These are phyloP conservation scores for Chydorus sphaericus DNA, from an alignment of 2,888 invertebrate genomes.

Conservation along the genomic window DNA sequence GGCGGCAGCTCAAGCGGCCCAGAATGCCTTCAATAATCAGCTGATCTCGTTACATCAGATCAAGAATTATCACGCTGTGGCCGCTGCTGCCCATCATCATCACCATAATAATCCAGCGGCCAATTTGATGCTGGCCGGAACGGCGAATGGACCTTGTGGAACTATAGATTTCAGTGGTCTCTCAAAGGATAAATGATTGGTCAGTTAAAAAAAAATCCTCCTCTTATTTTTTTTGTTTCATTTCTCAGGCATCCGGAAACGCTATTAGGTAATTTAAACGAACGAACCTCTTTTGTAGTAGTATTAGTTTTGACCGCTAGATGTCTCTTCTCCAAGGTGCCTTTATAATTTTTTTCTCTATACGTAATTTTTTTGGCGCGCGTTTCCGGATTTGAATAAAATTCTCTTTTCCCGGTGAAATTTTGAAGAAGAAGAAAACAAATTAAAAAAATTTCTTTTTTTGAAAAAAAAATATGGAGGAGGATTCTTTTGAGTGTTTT, in stretches of 20 bases:
- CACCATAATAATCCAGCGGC: no score
- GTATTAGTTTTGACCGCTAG: background rate
- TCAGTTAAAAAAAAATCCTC: constrained; percentile 30
- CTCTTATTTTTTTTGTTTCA: background rate
- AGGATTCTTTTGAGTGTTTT: background rate
- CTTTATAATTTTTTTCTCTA: background rate
- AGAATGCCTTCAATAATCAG: constrained; percentile 63
- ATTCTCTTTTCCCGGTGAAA: background rate
- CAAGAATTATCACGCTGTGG: constrained; percentile 82
- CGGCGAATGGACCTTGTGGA: constrained; percentile 10
- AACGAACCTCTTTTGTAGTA: background rate
- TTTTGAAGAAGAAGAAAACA: background rate
- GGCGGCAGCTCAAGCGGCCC: constrained; percentile 31
- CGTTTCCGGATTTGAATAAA: background rate
- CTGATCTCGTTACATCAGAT: constrained; percentile 91
- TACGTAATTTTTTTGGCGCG: background rate
- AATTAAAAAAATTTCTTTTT: background rate
- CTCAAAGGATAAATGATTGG: no score
- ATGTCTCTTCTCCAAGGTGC: background rate
- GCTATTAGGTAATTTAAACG: background rate
- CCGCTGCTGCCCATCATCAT: background rate
- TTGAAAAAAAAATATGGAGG: background rate
- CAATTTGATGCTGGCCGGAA: background rate
- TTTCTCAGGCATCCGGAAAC: background rate
- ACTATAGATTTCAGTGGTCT: constrained; percentile 56